Conservation (phyloP, 1,140 invertebrate species). For the Ctenoplectra terminalis region DNA sequence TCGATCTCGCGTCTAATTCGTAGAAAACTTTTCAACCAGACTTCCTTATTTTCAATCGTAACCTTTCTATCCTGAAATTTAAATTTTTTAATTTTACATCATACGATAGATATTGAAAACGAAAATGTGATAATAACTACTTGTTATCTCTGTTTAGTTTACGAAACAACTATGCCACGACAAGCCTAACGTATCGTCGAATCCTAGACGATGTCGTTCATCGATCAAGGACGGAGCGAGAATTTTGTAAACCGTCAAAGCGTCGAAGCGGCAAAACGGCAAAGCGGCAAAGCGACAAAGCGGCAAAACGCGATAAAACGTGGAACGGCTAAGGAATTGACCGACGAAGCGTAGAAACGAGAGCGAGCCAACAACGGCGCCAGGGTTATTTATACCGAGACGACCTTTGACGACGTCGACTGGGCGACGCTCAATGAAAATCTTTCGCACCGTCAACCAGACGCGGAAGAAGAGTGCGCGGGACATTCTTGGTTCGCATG, state of each 20-base stretch:
- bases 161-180: no score
- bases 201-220: background rate
- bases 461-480: slow-evolving; percentile 46
- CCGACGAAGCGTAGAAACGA: slow-evolving; percentile 58
- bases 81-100: no score
- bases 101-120: no score
- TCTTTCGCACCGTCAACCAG: slow-evolving; percentile 47
- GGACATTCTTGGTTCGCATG: slow-evolving; percentile 21
- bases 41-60: no score
- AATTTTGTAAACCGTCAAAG: slow-evolving; percentile 4
- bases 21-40: slow-evolving; percentile 36
- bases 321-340: slow-evolving; percentile 46
- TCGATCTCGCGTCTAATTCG: slow-evolving; percentile 12
- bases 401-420: slow-evolving; percentile 72
- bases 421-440: slow-evolving; percentile 68
- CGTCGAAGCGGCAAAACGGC: no score
- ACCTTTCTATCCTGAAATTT: no score
- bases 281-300: no score
- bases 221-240: background rate
- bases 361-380: slow-evolving; percentile 66
- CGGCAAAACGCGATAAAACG: background rate
- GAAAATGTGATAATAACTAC: no score
- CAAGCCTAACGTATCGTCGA: no score
- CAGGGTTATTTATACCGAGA: slow-evolving; percentile 72
- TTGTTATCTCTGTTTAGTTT: no score